Conservation (phyloP, 2,797 vertebrate species). For the Eptatretus atami region DNA sequence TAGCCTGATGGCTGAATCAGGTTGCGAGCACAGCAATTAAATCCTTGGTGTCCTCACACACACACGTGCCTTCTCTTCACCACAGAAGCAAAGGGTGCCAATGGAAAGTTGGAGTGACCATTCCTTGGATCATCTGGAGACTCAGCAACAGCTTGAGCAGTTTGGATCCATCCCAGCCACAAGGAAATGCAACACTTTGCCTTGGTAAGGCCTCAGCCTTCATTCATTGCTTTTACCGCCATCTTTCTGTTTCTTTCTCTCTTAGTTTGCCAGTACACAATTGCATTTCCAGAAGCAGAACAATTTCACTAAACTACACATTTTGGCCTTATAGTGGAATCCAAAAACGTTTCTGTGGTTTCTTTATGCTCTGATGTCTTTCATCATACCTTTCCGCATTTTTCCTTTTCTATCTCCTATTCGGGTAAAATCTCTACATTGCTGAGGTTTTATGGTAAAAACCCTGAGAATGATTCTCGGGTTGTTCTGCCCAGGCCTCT, state of each 20-base stretch:
- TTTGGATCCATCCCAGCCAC: too few relatives aligned
- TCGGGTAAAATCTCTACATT: too few relatives aligned
- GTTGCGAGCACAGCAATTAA: background rate
- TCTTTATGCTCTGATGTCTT: background rate
- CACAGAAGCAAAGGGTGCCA: background rate
- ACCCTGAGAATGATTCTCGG: too few relatives aligned
- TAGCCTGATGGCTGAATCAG: background rate
- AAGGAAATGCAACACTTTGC: too few relatives aligned
- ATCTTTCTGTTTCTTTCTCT: background rate
- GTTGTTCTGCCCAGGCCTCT: too few relatives aligned
- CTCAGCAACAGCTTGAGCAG: too few relatives aligned
- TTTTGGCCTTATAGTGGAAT: too few relatives aligned
- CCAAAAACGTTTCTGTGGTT: too few relatives aligned
- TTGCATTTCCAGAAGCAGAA: too few relatives aligned
- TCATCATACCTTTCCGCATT: background rate
- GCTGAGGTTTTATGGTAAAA: too few relatives aligned
- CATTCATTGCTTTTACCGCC: background rate
- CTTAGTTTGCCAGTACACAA: background rate
- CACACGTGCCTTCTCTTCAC: background rate
- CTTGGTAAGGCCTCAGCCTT: too few relatives aligned
- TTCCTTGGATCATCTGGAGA: conserved; percentile 3
- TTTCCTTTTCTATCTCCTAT: background rate
- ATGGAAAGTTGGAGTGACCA: background rate
- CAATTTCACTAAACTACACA: too few relatives aligned
- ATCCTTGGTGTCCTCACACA: background rate